Evolutionary conservation across 1,140 invertebrate species (phyloP), one percentile per base, ranked within the genome.

Genomic region (Formica selysi): DNA sequence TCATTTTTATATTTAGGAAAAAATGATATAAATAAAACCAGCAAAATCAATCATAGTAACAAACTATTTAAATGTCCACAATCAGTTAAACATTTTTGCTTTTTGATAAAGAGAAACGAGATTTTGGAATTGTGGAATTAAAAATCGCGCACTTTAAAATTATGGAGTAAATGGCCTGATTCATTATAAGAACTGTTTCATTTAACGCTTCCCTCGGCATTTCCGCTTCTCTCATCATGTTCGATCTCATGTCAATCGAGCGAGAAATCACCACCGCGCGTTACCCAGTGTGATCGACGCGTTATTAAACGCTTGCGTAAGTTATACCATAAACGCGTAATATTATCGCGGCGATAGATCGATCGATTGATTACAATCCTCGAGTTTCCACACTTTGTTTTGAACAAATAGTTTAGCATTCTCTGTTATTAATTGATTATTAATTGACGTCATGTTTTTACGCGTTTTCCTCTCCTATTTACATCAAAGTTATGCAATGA

Each of bases 341-440:
- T 32, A 68, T 68, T 61, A 32, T 36, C 29, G 29, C 3, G 36
- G 5, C 29, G 71, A 64, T 7, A 19, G 64, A 80, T 41, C 64
- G 44, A n/a, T 13, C 19, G 26, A 41, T 13, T 26, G 19, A 7
- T 19, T 41, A 16, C 62, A 68, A 22, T 29, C 51, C 48, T 51
- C 16, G 3, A 4, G 1, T 26, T 44, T 54, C 32, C 8, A 26
- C 7, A 22, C 51, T 80, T 70, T n/a, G 32, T 41, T 70, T 70
- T 19, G 13, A 64, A 13, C 67, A 70, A 54, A 13, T 54, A 38
- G 44, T 41, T 80, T 70, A 70, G 54, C 32, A 32, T n/a, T 29
- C 22, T 26, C 4, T 32, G 54, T 16, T 36, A 54, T 79, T 41
- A 26, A 51, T n/a, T 44, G 38, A 32, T 26, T 61, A n/a, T 36